Percentiles rank a stretch among this genome's conserved stretches.
phyloP scores from a whole-genome alignment of 2,797 vertebrate genomes.

The Gadopsis bispinosus region DNA sequence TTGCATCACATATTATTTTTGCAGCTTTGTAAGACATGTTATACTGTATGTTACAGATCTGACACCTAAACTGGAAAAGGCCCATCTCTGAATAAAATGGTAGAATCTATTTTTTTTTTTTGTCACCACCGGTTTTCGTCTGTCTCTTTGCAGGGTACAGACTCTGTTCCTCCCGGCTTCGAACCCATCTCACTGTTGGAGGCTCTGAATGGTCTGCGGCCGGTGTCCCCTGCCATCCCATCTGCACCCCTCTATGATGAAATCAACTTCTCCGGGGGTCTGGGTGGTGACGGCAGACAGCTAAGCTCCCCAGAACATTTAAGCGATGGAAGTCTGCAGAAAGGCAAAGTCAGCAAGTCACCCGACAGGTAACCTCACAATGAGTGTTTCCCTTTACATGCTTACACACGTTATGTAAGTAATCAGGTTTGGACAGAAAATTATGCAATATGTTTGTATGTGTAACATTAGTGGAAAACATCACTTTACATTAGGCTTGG shows the following conservation, averaged over 20 bases:
- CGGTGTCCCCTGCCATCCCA: slow-evolving; percentile 89
- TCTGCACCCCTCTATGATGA: slow-evolving; percentile 95
- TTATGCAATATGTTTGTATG: neutral
- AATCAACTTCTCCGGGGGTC: slow-evolving; percentile 91
- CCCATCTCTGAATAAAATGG: neutral
- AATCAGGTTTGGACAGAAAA: neutral
- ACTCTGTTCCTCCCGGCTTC: slow-evolving; percentile 95
- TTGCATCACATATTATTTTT: neutral
- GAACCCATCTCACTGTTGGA: slow-evolving; percentile 97
- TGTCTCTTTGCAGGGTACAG: slow-evolving; percentile 86
- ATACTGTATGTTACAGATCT: neutral
- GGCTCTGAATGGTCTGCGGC: slow-evolving; percentile 93
- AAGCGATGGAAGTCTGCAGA: slow-evolving; percentile 88
- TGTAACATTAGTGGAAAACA: neutral
- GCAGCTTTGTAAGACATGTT: neutral
- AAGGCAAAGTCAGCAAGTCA: slow-evolving; percentile 94
- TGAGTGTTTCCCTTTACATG: neutral
- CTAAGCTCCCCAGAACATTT: slow-evolving; percentile 89
- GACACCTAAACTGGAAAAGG: neutral
- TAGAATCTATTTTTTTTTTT: neutral
- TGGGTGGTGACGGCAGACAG: slow-evolving; percentile 87
- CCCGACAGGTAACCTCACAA: slow-evolving; percentile 90
- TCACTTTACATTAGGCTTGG: neutral
- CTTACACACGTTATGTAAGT: neutral
- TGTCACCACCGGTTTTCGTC: neutral